These are phyloP conservation scores for Parotia lawesii DNA, from an alignment of 2,113 vertebrate genomes.

Conservation along the genomic window DNA sequence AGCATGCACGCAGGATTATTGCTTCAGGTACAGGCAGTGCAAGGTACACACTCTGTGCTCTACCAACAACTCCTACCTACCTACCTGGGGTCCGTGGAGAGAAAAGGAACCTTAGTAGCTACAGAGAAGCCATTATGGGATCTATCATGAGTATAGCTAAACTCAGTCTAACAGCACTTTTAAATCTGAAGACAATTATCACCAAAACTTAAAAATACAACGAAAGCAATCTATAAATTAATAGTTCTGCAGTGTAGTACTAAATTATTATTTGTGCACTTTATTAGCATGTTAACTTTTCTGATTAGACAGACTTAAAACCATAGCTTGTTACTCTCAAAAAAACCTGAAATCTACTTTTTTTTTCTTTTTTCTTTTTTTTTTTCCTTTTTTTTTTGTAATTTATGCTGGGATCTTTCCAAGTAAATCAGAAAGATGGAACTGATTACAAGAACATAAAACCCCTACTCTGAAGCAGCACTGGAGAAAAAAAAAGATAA, in stretches of 20 bases:
- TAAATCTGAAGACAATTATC: conserved; percentile 70
- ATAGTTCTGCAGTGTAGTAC: conserved; percentile 63
- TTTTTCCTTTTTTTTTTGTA: not conserved
- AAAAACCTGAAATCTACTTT: conserved; percentile 25
- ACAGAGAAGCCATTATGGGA: conserved; percentile 59
- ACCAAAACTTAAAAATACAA: conserved; percentile 72
- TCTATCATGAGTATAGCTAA: conserved; percentile 59
- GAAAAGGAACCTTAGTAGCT: conserved; percentile 69
- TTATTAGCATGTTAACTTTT: conserved; percentile 56
- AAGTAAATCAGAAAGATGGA: conserved; percentile 43
- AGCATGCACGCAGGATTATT: conserved; percentile 78
- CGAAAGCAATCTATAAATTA: conserved; percentile 67
- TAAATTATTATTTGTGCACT: conserved; percentile 67
- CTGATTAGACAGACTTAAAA: conserved; percentile 61
- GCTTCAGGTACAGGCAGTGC: conserved; percentile 74
- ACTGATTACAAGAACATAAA: conserved; percentile 30
- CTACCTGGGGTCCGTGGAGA: conserved; percentile 55
- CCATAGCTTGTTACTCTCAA: conserved; percentile 26
- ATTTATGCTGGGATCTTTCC: conserved; percentile 54
- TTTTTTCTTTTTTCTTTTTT: not conserved
- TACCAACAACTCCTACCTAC: conserved; percentile 53
- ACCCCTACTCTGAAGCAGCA: conserved; percentile 49
- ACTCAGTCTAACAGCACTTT: conserved; percentile 70
- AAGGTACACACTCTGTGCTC: conserved; percentile 61
- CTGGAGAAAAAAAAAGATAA: not conserved